phyloP scores from a whole-genome alignment of 2,797 vertebrate genomes.

The Artibeus lituratus region DNA sequence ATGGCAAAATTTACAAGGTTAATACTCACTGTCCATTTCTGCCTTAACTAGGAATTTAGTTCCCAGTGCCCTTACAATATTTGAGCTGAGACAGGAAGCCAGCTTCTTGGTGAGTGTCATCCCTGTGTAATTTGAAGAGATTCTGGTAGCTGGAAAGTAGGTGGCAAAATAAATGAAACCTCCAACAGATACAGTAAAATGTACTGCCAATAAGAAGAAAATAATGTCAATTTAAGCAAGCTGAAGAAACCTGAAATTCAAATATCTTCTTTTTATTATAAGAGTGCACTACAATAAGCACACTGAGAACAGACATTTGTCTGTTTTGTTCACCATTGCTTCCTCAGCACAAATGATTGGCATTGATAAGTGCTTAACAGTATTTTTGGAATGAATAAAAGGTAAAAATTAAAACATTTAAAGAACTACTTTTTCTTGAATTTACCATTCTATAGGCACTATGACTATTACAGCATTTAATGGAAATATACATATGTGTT shows the following conservation, averaged over 20 bases:
- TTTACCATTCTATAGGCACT: background rate
- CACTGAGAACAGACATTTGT: background rate
- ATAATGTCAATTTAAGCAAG: background rate
- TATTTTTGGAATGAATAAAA: background rate
- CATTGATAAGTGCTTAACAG: background rate
- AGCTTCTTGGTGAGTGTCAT: constrained; percentile 91
- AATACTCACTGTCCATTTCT: constrained; percentile 91
- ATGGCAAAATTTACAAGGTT: background rate
- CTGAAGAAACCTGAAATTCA: background rate
- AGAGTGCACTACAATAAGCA: background rate
- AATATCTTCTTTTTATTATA: background rate
- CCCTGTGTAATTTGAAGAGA: constrained; percentile 88
- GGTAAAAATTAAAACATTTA: background rate
- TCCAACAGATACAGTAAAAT: constrained; percentile 89
- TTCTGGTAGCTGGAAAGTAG: constrained; percentile 93
- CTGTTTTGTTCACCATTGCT: background rate
- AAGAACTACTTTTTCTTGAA: background rate
- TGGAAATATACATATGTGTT: background rate
- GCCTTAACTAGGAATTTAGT: constrained; percentile 93
- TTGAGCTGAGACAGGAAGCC: constrained; percentile 92
- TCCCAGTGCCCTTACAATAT: constrained; percentile 96
- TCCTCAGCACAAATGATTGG: background rate
- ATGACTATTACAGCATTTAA: background rate
- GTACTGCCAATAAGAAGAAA: constrained; percentile 81
- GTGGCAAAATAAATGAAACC: constrained; percentile 93